Evolutionary conservation across 2,888 invertebrate species (phyloP), one percentile per base, ranked within the genome.

Genomic region (Torymus aiolomorphi): DNA sequence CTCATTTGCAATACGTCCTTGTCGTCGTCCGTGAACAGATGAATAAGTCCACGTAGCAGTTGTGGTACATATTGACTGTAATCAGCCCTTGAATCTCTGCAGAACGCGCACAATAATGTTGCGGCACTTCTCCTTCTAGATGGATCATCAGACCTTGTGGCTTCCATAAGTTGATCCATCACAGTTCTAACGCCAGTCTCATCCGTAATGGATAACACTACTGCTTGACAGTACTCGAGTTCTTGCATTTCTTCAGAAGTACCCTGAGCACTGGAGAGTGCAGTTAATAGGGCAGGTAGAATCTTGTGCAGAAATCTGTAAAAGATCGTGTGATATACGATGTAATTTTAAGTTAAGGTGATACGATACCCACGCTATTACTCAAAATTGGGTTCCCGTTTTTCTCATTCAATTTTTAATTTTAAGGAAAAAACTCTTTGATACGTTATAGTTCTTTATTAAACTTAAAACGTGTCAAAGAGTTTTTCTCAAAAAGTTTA

Each of bases 221-320:
- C 98, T 70, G 96, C 94, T 88, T 97, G 95, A 89, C 98, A 98
- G 89, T 98, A 97, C 86, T 96, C 96, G 75, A 97, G 91, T 91
- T 98, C 97, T 91, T 94, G 91, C 24, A 92, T 90, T 90, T 95
- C 95, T 78, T 92, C 91, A 0, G 93, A 91, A 24, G 93, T 92
- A 59, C 94, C 94, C 85, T 94, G 94, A 3, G 96, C 94, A 54
- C 93, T 92, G 0, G 93, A 94, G 71, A 97, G 91, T 77, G 97
- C 95, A 31, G 92, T 92, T 80, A 98, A 93, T 83, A 99, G 92
- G 31, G 99, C 98, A 49, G 97, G 97, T 85, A 99, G 92, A 88
- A 99, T 97, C 91, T 96, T 96, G 84, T 95, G 94, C 82, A 99
- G 92, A 90, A 97, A 98, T 16, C 80, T 80, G 13, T 18, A 18